Evolutionary conservation across 1,140 invertebrate genomes (phyloP), one percentile per base, ranked within the genome.

Genomic region (Nilaparvata lugens): DNA sequence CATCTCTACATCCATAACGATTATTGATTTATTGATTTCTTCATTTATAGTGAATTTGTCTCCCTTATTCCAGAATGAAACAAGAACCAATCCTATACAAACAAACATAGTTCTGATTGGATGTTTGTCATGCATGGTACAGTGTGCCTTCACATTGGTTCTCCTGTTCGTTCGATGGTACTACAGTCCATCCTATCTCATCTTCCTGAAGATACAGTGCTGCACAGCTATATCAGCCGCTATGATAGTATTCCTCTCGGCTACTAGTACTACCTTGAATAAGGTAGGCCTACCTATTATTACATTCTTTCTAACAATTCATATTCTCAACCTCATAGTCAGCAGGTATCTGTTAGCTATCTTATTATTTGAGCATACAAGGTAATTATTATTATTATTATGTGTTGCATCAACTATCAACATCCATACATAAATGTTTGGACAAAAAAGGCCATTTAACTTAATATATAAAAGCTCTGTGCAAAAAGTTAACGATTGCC

Each of bases 131-230:
- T 82, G 82, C 64, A 71, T 83, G 14, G 69, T 81, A 18, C 81
- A 82, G 52, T 78, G 79, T 58, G 69, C 79, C 3, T 62, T 83
- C 4, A 75, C 81, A 4, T 74, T 78, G 3, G 68, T 81, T 38
- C 75, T 83, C 55, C 71, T 83, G 13, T 68, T 79, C 19, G 73
- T 75, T 16, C 79, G 79, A 66, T 83, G 82, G 78, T 80, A 77
- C 67, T 79, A 77, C 56, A 76, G 78, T 60, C 77, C 77, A 53
- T 82, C 77, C 58, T 83, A 81, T 69, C 70, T 84, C 24, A 80
- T 83, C 65, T 85, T 83, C 73, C 73, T 85, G 48, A 85, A 85
- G 73, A 75, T 85, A 62, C 83, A 85, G 65, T 84, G 82, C 66
- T 83, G 82, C 64, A 70, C 75, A 25, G 81, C 81, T 28, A 74